Evolutionary conservation across 1,140 invertebrate species (phyloP).

Genomic region (Lucilia cuprina): DNA sequence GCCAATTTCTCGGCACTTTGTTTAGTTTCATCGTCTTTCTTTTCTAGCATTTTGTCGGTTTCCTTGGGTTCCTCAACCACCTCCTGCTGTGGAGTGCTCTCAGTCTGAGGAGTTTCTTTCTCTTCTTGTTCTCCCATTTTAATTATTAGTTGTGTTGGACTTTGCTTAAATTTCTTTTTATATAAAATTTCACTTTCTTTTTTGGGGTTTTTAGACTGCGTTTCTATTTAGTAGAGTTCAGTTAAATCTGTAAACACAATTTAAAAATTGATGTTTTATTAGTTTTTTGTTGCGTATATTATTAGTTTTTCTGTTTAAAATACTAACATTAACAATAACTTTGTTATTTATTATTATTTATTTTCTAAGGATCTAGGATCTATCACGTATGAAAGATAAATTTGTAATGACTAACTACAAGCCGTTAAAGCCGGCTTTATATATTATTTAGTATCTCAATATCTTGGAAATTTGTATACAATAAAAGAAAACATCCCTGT

Average conservation of each 20-base stretch:
- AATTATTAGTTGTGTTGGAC: neutral
- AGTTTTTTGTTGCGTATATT: too few relatives aligned
- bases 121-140: constrained; percentile 60
- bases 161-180: neutral
- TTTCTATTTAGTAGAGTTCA: neutral
- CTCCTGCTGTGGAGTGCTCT: constrained; percentile 47
- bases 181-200: neutral
- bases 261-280: neutral
- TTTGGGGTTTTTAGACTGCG: neutral
- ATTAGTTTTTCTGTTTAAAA: too few relatives aligned
- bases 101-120: constrained; percentile 59
- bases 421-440: constrained; percentile 1
- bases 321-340: neutral
- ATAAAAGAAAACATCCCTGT: neutral
- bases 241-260: neutral
- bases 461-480: neutral
- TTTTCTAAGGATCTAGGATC: constrained; percentile 33
- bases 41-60: constrained; percentile 61
- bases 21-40: constrained; percentile 50
- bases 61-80: constrained; percentile 59
- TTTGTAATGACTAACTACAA: neutral
- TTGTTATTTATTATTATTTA: constrained; percentile 17
- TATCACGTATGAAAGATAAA: constrained; percentile 10
- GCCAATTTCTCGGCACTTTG: constrained; percentile 41
- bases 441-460: neutral